Evolutionary conservation across 2,797 vertebrate genomes (phyloP).

Genomic region (Arremon brunneinucha): DNA sequence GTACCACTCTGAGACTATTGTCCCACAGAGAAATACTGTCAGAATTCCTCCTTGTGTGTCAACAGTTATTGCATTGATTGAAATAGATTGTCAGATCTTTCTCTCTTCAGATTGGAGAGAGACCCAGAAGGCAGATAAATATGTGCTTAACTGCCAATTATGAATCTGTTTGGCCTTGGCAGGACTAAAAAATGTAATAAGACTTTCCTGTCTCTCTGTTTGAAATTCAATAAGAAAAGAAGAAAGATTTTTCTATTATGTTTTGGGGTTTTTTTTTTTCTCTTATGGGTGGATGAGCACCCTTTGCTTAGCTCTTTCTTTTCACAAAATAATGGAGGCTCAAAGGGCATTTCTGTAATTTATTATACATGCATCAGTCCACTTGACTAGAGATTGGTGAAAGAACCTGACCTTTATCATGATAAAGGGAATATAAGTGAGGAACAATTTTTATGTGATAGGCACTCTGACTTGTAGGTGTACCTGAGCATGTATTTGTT

Average conservation of each 20-base stretch:
- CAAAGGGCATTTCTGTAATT: conserved; percentile 16
- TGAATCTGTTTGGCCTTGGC: background rate
- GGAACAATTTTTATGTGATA: background rate
- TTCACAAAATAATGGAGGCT: conserved; percentile 4
- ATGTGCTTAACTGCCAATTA: conserved; percentile 45
- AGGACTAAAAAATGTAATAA: background rate
- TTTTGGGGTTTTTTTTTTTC: background rate
- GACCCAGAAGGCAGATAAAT: conserved; percentile 27
- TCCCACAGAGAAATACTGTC: background rate
- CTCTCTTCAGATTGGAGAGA: background rate
- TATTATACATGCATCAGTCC: conserved; percentile 17
- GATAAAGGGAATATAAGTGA: background rate
- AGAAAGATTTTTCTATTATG: background rate
- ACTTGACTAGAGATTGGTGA: background rate
- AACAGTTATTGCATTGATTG: conserved; percentile 10
- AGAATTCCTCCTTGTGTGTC: background rate
- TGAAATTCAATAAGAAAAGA: background rate
- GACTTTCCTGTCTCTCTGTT: background rate
- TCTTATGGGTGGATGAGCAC: background rate
- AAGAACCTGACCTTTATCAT: conserved; percentile 9
- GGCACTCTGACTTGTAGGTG: background rate
- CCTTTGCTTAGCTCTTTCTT: conserved; percentile 18
- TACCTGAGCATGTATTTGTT: background rate
- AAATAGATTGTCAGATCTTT: conserved; percentile 22
- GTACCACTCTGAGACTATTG: background rate